Conservation (phyloP, 2,113 vertebrate genomes). For the Callipepla squamata region DNA sequence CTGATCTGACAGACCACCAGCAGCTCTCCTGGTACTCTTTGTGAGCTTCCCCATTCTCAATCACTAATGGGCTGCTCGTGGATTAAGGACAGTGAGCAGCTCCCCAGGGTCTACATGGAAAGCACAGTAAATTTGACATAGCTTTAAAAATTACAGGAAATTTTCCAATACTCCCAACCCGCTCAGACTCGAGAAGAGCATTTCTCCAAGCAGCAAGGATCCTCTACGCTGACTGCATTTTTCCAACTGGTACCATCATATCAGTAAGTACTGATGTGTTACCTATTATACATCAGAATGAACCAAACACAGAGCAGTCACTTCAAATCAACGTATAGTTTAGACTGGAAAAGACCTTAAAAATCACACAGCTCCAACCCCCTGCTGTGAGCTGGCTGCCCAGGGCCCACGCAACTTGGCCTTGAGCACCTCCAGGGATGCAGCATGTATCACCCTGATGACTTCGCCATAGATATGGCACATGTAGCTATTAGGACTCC, state of each 20-base stretch:
- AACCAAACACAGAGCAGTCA: not conserved
- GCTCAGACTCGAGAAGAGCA: not conserved
- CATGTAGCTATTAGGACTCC: not conserved
- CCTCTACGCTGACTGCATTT: not conserved
- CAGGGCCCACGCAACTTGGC: too few relatives aligned
- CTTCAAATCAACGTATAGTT: not conserved
- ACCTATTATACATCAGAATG: not conserved
- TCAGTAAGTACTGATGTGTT: rapidly evolving
- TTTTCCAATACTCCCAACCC: not conserved
- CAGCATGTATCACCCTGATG: not conserved
- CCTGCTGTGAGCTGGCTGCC: too few relatives aligned
- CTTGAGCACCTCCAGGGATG: too few relatives aligned
- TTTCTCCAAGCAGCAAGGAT: not conserved
- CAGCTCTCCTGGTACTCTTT: not conserved
- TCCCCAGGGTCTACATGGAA: not conserved
- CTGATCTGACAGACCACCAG: not conserved
- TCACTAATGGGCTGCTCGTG: not conserved
- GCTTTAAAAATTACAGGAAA: not conserved
- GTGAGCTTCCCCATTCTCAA: not conserved
- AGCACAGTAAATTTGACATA: not conserved
- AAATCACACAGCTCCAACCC: too few relatives aligned
- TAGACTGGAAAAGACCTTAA: too few relatives aligned
- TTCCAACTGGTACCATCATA: not conserved
- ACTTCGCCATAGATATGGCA: rapidly evolving
- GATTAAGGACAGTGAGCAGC: not conserved